Percentiles rank a stretch among this genome's conserved stretches.
Conservation (phyloP, 2,113 vertebrate genomes). For the Solea solea region DNA sequence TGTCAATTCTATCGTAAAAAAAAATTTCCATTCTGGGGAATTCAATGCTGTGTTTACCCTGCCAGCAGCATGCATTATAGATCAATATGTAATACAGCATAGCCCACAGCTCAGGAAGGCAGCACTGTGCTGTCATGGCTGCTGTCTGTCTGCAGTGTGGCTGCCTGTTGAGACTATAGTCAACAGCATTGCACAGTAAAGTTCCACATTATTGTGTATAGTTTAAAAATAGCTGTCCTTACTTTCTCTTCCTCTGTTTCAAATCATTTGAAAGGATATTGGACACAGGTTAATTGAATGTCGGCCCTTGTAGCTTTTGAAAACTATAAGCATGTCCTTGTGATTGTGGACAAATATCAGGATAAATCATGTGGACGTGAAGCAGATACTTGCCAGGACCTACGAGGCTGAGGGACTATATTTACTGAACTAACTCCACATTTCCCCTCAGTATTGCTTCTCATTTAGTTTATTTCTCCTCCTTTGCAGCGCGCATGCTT, state of each 20-base stretch:
- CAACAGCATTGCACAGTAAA: background rate
- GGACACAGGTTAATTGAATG: too few relatives aligned
- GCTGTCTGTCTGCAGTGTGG: conserved; percentile 23
- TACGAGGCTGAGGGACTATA: too few relatives aligned
- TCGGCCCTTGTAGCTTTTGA: too few relatives aligned
- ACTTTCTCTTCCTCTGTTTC: too few relatives aligned
- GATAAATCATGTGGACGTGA: too few relatives aligned
- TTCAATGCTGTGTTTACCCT: conserved; percentile 40
- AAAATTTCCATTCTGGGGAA: conserved; percentile 47
- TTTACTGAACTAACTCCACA: too few relatives aligned
- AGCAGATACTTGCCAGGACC: too few relatives aligned
- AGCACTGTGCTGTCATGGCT: conserved; percentile 16
- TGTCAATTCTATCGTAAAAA: conserved; percentile 53
- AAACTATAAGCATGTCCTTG: too few relatives aligned
- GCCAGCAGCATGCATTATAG: conserved; percentile 54
- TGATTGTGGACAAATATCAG: background rate
- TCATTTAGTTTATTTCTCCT: too few relatives aligned
- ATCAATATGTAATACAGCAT: conserved; percentile 52
- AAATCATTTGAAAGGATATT: too few relatives aligned
- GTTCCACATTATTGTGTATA: background rate
- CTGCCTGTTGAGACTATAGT: conserved; percentile 25
- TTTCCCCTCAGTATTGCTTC: too few relatives aligned
- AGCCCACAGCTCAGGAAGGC: conserved; percentile 28
- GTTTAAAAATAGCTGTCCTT: background rate
- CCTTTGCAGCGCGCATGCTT: too few relatives aligned